Conservation (phyloP, 2,888 invertebrate species). For the Catocala nupta region DNA sequence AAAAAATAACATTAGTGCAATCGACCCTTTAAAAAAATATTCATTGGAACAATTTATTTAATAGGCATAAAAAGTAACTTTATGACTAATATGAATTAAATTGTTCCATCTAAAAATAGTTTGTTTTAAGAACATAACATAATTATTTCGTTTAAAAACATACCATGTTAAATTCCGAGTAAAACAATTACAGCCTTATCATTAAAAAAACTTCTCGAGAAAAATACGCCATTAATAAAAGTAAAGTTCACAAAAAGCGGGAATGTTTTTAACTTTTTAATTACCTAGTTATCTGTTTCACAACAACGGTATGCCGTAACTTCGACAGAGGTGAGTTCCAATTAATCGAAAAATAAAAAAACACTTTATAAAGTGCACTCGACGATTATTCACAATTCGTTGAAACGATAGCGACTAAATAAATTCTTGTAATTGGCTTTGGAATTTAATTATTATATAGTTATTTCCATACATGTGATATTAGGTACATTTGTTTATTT, state of each 20-base stretch:
- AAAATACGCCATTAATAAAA: slow-evolving; percentile 15
- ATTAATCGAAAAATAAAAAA: slow-evolving; percentile 34
- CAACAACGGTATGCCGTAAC: slow-evolving; percentile 19
- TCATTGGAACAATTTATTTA: too few relatives aligned
- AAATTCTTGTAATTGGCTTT: slow-evolving; percentile 29
- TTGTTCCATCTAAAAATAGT: neutral
- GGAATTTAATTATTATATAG: slow-evolving; percentile 32
- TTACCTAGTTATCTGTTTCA: slow-evolving; percentile 23
- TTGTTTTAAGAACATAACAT: neutral
- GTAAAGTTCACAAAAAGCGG: slow-evolving; percentile 30
- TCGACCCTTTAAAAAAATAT: too few relatives aligned
- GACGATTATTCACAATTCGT: slow-evolving; percentile 43
- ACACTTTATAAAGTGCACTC: slow-evolving; percentile 17
- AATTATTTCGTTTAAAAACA: slow-evolving; percentile 18
- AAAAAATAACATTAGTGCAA: too few relatives aligned
- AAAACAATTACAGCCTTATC: slow-evolving; percentile 29
- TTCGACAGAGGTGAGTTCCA: slow-evolving; percentile 21
- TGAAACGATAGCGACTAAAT: slow-evolving; percentile 41
- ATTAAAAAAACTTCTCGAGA: slow-evolving; percentile 22
- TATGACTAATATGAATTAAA: too few relatives aligned
- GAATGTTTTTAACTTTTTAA: slow-evolving; percentile 29
- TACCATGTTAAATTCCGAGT: slow-evolving; percentile 28
- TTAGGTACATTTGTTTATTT: slow-evolving; percentile 11
- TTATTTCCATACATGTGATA: slow-evolving; percentile 27
- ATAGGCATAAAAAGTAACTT: too few relatives aligned